A percentile compares a stretch with the other conserved stretches of the same genome.
phyloP scores from a whole-genome alignment of 1,140 invertebrate genomes.

The Caenorhabditis remanei region DNA sequence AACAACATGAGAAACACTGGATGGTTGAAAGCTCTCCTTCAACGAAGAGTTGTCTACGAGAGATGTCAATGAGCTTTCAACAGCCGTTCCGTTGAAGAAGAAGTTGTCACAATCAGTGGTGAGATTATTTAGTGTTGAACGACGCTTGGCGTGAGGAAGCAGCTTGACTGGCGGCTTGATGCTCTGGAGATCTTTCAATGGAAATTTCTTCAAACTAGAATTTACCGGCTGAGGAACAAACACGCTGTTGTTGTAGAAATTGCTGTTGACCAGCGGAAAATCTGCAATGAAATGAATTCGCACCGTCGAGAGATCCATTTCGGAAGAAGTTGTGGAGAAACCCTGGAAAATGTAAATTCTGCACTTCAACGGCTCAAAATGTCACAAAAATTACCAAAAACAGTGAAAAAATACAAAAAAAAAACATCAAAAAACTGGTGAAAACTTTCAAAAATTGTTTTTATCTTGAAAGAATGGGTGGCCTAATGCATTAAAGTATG shows the following conservation, averaged over 20 bases:
- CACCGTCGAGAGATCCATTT: not conserved
- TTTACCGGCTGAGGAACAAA: not conserved
- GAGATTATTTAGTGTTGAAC: not conserved
- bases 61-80: not conserved
- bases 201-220: not conserved
- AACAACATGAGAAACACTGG: too few relatives aligned
- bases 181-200: not conserved
- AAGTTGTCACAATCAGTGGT: not conserved
- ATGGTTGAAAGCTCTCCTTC: not conserved
- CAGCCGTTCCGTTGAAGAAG: not conserved
- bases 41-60: not conserved
- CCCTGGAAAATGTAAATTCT: too few relatives aligned
- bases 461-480: too few relatives aligned
- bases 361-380: too few relatives aligned
- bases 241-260: not conserved
- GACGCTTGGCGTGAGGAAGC: not conserved
- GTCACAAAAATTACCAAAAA: too few relatives aligned
- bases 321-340: not conserved
- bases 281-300: not conserved
- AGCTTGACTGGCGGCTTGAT: not conserved
- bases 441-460: too few relatives aligned
- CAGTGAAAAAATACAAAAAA: too few relatives aligned
- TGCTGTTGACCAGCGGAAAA: not conserved
- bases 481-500: too few relatives aligned
- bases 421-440: too few relatives aligned